Evolutionary conservation across 2,113 vertebrate genomes (phyloP).

Genomic region (Ellobius talpinus): DNA sequence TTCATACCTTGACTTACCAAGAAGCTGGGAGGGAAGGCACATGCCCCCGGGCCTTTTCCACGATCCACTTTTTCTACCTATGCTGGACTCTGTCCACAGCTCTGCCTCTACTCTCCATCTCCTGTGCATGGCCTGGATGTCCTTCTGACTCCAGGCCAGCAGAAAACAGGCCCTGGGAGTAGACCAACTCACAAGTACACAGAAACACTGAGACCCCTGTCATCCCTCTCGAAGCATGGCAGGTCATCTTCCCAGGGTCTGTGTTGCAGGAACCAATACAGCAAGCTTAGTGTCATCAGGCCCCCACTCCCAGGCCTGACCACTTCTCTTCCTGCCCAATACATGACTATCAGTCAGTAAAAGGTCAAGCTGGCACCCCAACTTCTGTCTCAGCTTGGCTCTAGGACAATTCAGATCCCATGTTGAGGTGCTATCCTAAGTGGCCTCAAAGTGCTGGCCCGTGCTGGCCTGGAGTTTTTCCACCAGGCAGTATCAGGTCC

Average conservation of each 20-base stretch:
- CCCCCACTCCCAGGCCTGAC: neutral
- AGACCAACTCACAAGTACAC: neutral
- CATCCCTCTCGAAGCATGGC: neutral
- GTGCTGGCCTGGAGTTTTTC: neutral
- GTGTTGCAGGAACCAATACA: neutral
- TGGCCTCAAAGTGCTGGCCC: neutral
- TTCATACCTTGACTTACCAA: neutral
- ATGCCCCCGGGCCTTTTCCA: neutral
- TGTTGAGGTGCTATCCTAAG: neutral
- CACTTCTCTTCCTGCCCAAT: neutral
- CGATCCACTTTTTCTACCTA: neutral
- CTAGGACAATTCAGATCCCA: no score
- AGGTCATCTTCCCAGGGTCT: neutral
- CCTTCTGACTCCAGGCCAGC: neutral
- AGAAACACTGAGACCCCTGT: fast-evolving
- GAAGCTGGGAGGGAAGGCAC: neutral
- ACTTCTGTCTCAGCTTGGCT: neutral
- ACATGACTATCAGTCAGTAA: neutral
- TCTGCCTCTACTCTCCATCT: neutral
- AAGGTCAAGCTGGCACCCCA: neutral
- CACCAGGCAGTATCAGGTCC: no score
- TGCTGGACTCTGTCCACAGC: neutral
- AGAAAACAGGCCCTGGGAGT: neutral
- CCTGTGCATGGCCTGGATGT: no score
- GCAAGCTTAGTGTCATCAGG: neutral